phyloP scores from a whole-genome alignment of 2,797 vertebrate genomes.

The Trichosurus vulpecula region DNA sequence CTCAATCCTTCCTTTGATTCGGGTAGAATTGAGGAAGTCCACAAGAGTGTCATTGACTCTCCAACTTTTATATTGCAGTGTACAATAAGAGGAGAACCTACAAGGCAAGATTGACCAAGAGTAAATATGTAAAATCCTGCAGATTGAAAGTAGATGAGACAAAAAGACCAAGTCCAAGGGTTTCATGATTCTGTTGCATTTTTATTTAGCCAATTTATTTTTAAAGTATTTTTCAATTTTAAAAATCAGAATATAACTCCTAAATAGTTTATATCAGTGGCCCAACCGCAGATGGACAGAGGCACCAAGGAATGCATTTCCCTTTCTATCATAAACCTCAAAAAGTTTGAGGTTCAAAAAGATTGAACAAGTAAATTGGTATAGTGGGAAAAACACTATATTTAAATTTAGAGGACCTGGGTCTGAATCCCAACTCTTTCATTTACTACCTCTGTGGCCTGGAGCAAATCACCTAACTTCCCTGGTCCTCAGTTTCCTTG shows the following conservation, averaged over 20 bases:
- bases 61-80: constrained; percentile 76
- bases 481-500: not conserved
- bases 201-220: not conserved
- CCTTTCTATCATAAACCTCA: not conserved
- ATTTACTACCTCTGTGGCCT: not conserved
- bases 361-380: not conserved
- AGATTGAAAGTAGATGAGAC: not conserved
- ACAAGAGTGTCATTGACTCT: constrained; percentile 60
- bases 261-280: not conserved
- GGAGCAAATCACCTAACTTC: not conserved
- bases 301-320: not conserved
- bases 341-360: no score
- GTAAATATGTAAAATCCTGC: not conserved
- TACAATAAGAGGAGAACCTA: constrained; percentile 67
- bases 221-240: not conserved
- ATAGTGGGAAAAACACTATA: not conserved
- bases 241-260: not conserved
- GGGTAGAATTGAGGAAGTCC: constrained; percentile 46
- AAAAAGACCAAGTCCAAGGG: not conserved
- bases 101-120: not conserved
- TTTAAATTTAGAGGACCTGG: not conserved
- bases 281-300: not conserved
- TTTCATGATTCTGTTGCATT: not conserved
- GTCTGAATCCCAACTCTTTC: not conserved
- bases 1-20: constrained; percentile 72